These are phyloP conservation scores for Drosophila melanocephala DNA, from an alignment of 2,888 invertebrate genomes.

Conservation along the genomic window DNA sequence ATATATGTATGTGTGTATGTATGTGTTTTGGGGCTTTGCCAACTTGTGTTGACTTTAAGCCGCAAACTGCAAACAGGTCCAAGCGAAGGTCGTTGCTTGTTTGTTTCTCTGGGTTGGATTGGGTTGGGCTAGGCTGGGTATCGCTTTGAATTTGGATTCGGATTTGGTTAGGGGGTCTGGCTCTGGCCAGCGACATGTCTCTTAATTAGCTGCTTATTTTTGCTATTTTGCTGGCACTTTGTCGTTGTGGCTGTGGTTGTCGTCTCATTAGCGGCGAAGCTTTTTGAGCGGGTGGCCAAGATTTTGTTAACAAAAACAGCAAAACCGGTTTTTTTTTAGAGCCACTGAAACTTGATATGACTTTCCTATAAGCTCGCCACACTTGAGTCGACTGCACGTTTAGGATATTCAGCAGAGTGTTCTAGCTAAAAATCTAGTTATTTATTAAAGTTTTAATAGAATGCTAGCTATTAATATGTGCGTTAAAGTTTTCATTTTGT, in stretches of 20 bases:
- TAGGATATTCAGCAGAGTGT: constrained; percentile 1
- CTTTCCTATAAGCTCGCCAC: neutral
- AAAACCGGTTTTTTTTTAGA: constrained; percentile 38
- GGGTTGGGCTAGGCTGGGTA: constrained; percentile 19
- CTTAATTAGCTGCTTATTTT: constrained; percentile 75
- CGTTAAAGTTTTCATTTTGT: neutral
- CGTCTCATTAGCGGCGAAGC: constrained; percentile 57
- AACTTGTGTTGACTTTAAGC: constrained; percentile 45
- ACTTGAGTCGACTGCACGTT: constrained; percentile 2
- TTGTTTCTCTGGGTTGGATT: constrained; percentile 9
- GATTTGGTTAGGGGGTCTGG: constrained; percentile 9
- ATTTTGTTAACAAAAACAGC: neutral
- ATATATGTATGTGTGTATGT: neutral
- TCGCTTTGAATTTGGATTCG: constrained; percentile 14
- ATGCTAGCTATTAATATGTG: neutral
- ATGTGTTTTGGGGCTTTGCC: constrained; percentile 11
- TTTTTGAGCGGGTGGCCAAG: constrained; percentile 57
- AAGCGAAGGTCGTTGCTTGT: constrained; percentile 57
- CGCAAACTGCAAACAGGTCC: constrained; percentile 64
- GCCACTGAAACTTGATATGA: constrained; percentile 15
- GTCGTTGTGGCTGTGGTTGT: constrained; percentile 29
- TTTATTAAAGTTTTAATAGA: neutral
- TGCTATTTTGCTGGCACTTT: constrained; percentile 54
- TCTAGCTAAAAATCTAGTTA: neutral
- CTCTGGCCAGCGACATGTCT: constrained; percentile 45